These are phyloP conservation scores for Anoplophora glabripennis DNA, from an alignment of 1,140 invertebrate species.

Conservation along the genomic window DNA sequence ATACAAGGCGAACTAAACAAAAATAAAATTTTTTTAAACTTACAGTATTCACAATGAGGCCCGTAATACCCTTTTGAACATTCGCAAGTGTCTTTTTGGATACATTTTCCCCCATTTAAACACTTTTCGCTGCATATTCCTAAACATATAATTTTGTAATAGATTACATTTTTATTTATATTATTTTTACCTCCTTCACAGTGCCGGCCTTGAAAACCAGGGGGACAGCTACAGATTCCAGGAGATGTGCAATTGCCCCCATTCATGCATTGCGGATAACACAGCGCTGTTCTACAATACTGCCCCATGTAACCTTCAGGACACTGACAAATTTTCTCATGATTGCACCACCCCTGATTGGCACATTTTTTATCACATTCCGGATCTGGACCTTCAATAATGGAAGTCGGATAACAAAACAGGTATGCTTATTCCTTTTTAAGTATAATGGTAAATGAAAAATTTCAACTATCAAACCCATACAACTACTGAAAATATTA, in stretches of 20 bases:
- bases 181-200: constrained; percentile 78
- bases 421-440: no score
- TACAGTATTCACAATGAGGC: constrained; percentile 84
- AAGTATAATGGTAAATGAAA: no score
- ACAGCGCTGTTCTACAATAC: constrained; percentile 82
- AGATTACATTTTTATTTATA: neutral
- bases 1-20: neutral
- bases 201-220: constrained; percentile 85
- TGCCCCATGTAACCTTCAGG: constrained; percentile 86
- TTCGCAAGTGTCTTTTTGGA: constrained; percentile 88
- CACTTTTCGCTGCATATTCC: constrained; percentile 84
- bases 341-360: constrained; percentile 78
- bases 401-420: neutral
- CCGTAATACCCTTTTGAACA: constrained; percentile 89
- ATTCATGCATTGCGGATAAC: constrained; percentile 90
- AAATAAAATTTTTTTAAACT: constrained; percentile 49
- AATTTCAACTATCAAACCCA: no score
- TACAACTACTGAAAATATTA: constrained; percentile 77
- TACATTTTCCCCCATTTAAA: constrained; percentile 90
- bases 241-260: constrained; percentile 87
- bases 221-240: constrained; percentile 80
- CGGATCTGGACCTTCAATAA: constrained; percentile 72
- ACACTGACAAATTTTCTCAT: constrained; percentile 80
- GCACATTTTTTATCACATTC: constrained; percentile 84
- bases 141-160: constrained; percentile 31